A percentile compares a stretch with the other conserved stretches of the same genome.
These are phyloP conservation scores for Myopa tessellatipennis DNA, from an alignment of 2,888 invertebrate species.

Conservation along the genomic window DNA sequence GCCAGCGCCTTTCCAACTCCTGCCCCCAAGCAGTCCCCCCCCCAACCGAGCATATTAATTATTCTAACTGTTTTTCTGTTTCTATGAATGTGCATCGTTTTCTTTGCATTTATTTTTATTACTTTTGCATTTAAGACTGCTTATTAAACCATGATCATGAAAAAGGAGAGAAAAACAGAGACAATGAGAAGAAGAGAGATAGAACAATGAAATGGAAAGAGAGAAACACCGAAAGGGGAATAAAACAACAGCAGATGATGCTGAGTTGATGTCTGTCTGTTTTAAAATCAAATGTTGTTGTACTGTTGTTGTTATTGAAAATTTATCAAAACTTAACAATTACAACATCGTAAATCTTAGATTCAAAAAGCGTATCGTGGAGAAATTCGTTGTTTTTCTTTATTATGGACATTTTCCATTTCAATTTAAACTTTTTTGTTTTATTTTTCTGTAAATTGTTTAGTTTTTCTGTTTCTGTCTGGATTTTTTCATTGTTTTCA, in stretches of 20 bases:
- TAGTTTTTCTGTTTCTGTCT: too few relatives aligned
- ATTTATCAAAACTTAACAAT: conserved; percentile 21
- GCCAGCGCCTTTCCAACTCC: too few relatives aligned
- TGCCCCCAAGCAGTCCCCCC: too few relatives aligned
- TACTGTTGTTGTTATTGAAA: conserved; percentile 1
- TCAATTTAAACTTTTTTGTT: background rate
- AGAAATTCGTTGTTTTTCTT: conserved; percentile 11
- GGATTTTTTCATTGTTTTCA: too few relatives aligned
- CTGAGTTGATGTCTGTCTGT: background rate
- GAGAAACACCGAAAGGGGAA: background rate
- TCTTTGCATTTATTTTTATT: too few relatives aligned
- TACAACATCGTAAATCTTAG: conserved; percentile 13
- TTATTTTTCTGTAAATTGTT: background rate
- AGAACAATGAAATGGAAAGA: background rate
- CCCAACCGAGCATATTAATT: too few relatives aligned
- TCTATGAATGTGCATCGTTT: too few relatives aligned
- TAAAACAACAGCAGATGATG: background rate
- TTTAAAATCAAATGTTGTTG: conserved; percentile 10
- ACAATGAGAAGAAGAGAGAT: background rate
- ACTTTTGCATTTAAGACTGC: background rate
- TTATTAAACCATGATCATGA: background rate
- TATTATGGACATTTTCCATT: background rate
- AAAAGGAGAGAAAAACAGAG: conserved; percentile 4
- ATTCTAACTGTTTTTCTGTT: too few relatives aligned
- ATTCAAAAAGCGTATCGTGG: conserved; percentile 37